These are phyloP conservation scores for Lordiphosa fenestrarum DNA, from an alignment of 2,888 invertebrate genomes.

Conservation along the genomic window DNA sequence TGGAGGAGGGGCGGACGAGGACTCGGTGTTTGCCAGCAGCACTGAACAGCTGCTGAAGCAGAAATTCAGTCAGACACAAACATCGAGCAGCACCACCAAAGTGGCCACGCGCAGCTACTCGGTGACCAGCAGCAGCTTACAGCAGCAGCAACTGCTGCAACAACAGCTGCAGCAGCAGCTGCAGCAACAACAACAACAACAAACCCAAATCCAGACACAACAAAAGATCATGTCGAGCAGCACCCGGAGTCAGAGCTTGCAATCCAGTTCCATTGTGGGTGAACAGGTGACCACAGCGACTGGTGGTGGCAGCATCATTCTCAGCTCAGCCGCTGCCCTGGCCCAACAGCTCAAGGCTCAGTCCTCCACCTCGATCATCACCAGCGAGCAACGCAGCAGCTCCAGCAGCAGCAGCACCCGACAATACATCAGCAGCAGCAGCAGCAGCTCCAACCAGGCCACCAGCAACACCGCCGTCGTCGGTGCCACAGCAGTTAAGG, in stretches of 20 bases:
- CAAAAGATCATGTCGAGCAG: slow-evolving; percentile 74
- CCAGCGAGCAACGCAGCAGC: slow-evolving; percentile 72
- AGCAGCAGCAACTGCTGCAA: slow-evolving; percentile 23
- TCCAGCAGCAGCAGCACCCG: slow-evolving; percentile 54
- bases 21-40: slow-evolving; percentile 40
- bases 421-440: slow-evolving; percentile 60
- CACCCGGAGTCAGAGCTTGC: slow-evolving; percentile 78
- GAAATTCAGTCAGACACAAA: slow-evolving; percentile 40
- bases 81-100: slow-evolving; percentile 50
- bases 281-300: slow-evolving; percentile 53
- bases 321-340: slow-evolving; percentile 68
- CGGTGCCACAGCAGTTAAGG: slow-evolving; percentile 46
- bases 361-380: slow-evolving; percentile 78
- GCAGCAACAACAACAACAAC: slow-evolving; percentile 30
- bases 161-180: slow-evolving; percentile 33
- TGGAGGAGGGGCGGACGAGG: slow-evolving; percentile 21
- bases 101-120: slow-evolving; percentile 55
- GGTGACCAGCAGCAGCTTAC: slow-evolving; percentile 31
- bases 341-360: slow-evolving; percentile 81
- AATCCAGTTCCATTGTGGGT: slow-evolving; percentile 68
- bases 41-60: slow-evolving; percentile 31
- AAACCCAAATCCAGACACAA: slow-evolving; percentile 41
- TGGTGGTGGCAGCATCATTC: slow-evolving; percentile 31
- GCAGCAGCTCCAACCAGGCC: background rate
- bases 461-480: slow-evolving; percentile 33